A percentile compares a stretch with the other conserved stretches of the same genome.
phyloP scores from a whole-genome alignment of 1,140 invertebrate species.

The Neodiprion fabricii region DNA sequence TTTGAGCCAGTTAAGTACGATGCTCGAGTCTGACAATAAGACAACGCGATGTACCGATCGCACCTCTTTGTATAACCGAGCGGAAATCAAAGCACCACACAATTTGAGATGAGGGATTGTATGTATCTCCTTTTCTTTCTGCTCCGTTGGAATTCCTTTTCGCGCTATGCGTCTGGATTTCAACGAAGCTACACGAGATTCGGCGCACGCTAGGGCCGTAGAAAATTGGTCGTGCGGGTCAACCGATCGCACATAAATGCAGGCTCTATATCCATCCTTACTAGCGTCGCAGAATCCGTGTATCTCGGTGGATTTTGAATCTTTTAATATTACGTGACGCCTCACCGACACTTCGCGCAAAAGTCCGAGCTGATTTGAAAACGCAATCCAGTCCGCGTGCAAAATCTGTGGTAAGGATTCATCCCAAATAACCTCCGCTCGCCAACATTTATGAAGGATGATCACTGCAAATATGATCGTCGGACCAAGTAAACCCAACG shows the following conservation, averaged over 20 bases:
- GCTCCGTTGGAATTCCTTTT: constrained; percentile 27
- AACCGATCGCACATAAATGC: constrained; percentile 29
- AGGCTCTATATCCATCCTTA: constrained; percentile 29
- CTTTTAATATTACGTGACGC: constrained; percentile 1
- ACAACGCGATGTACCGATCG: too few species aligned
- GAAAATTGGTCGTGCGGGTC: not conserved
- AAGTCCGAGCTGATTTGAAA: constrained; percentile 25
- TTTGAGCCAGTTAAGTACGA: too few species aligned
- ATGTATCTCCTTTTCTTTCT: constrained; percentile 36
- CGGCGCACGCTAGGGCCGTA: constrained; percentile 22
- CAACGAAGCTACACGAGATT: constrained; percentile 29
- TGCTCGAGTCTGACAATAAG: too few species aligned
- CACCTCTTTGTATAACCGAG: too few species aligned
- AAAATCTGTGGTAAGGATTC: constrained; percentile 35
- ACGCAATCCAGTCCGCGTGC: constrained; percentile 32
- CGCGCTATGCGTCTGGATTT: constrained; percentile 14
- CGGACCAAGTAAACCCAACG: constrained; percentile 22
- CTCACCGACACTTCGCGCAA: constrained; percentile 22
- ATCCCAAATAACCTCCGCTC: constrained; percentile 44
- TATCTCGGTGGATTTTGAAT: constrained; percentile 15
- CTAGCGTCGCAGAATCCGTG: constrained; percentile 38
- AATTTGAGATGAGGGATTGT: not conserved
- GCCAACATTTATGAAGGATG: constrained; percentile 45
- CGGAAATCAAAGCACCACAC: too few species aligned
- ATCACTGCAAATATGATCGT: constrained; percentile 18